phyloP scores from a whole-genome alignment of 2,797 vertebrate species.

The Todus mexicanus region DNA sequence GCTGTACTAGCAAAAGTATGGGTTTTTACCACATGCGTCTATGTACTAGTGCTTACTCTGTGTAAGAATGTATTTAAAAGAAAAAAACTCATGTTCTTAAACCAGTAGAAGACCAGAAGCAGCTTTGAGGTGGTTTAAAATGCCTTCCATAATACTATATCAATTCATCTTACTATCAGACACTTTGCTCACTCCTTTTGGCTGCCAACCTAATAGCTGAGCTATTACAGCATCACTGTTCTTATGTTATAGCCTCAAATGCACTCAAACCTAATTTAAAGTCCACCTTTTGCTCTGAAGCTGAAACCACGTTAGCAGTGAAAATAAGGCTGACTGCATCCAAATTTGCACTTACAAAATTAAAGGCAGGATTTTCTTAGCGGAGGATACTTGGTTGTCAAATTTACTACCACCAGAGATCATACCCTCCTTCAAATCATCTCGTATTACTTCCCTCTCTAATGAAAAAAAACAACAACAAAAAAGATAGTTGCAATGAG shows the following conservation, averaged over 20 bases:
- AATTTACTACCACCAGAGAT: constrained; percentile 5
- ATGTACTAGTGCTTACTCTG: background rate
- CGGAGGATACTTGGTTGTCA: background rate
- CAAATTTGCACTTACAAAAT: constrained; percentile 36
- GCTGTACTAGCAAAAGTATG: background rate
- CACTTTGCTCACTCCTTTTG: constrained; percentile 4
- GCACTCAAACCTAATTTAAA: constrained; percentile 38
- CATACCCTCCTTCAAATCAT: background rate
- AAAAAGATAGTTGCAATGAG: background rate
- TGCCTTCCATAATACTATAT: background rate
- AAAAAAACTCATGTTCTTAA: background rate
- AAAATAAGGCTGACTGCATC: background rate
- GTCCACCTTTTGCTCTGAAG: constrained; percentile 37
- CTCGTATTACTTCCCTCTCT: background rate
- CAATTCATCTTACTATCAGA: background rate
- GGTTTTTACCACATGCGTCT: background rate
- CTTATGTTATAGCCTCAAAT: constrained; percentile 9
- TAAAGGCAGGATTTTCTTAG: constrained; percentile 9
- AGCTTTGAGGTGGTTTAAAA: background rate
- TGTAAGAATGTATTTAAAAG: background rate
- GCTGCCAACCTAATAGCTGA: background rate
- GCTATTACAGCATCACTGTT: background rate
- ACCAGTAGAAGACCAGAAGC: background rate
- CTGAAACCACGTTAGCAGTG: background rate
- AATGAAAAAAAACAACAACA: background rate